Percentiles rank a stretch among this genome's conserved stretches.
Evolutionary conservation across 2,888 invertebrate genomes (phyloP).

Genomic region (Cryptus viduatorius): DNA sequence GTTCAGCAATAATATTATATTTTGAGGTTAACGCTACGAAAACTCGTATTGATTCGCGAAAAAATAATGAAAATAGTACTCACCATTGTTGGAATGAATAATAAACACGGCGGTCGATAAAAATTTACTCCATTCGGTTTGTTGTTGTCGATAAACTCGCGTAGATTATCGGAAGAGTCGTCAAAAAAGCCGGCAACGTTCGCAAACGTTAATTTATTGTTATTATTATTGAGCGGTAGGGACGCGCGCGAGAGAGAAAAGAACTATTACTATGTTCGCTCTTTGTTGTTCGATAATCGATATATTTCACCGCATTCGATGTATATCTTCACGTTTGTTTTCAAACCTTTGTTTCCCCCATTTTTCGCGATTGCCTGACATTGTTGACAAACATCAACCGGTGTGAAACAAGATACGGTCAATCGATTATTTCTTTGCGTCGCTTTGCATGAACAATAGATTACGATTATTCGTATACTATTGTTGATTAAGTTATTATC

Average conservation of each 20-base stretch:
- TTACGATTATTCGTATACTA: background rate
- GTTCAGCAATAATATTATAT: constrained; percentile 12
- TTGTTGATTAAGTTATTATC: background rate
- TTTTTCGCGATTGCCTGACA: background rate
- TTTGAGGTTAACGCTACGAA: constrained; percentile 47
- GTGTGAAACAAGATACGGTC: background rate
- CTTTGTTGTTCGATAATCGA: too few relatives aligned
- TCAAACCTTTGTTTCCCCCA: background rate
- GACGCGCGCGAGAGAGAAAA: too few relatives aligned
- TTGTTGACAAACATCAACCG: background rate
- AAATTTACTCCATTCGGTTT: constrained; percentile 29
- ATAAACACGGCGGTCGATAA: background rate
- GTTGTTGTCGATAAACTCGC: background rate
- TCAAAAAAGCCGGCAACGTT: constrained; percentile 8
- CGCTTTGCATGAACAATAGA: background rate
- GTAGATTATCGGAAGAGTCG: background rate
- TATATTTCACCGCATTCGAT: too few relatives aligned
- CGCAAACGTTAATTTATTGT: background rate
- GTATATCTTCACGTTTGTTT: background rate
- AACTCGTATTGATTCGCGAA: background rate
- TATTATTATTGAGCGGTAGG: background rate
- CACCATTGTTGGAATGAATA: constrained; percentile 21
- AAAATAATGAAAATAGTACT: background rate
- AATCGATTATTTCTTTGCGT: background rate
- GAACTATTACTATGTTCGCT: too few relatives aligned